phyloP scores from a whole-genome alignment of 2,888 invertebrate species.

The Teleiodes luculella region DNA sequence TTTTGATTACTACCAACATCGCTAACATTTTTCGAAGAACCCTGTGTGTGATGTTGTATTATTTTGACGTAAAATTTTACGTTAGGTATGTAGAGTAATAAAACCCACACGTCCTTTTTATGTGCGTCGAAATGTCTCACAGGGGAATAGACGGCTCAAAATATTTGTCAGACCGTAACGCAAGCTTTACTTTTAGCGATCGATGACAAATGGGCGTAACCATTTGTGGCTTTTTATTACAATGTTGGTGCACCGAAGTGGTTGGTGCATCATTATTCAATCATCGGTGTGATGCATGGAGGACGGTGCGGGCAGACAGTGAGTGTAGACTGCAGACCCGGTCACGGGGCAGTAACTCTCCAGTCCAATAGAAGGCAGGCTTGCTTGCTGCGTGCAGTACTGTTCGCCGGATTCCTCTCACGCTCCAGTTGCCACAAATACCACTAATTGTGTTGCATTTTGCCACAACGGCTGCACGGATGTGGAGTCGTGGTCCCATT shows the following conservation, averaged over 20 bases:
- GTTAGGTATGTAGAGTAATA: background rate
- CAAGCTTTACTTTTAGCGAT: background rate
- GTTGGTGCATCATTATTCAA: slow-evolving; percentile 3
- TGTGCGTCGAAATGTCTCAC: slow-evolving; percentile 1
- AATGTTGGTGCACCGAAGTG: background rate
- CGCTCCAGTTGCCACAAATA: slow-evolving; percentile 73
- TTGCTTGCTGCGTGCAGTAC: slow-evolving; percentile 41
- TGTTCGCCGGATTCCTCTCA: slow-evolving; percentile 69
- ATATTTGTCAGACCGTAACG: background rate
- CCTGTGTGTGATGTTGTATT: background rate
- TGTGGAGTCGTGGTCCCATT: slow-evolving; percentile 38
- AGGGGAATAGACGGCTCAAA: background rate
- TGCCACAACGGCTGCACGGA: slow-evolving; percentile 43
- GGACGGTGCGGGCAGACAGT: background rate
- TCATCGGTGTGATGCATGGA: slow-evolving; percentile 1
- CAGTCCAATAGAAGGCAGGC: background rate
- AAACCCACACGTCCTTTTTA: slow-evolving; percentile 5
- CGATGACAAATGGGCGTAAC: background rate
- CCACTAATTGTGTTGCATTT: slow-evolving; percentile 69
- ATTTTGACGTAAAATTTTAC: background rate
- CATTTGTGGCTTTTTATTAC: background rate
- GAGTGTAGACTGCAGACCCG: slow-evolving; percentile 11
- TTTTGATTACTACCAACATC: slow-evolving; percentile 1
- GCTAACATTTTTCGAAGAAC: background rate
- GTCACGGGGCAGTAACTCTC: slow-evolving; percentile 14